Evolutionary conservation across 2,888 invertebrate species (phyloP), one percentile per base, ranked within the genome.

Genomic region (Pollenia labialis): DNA sequence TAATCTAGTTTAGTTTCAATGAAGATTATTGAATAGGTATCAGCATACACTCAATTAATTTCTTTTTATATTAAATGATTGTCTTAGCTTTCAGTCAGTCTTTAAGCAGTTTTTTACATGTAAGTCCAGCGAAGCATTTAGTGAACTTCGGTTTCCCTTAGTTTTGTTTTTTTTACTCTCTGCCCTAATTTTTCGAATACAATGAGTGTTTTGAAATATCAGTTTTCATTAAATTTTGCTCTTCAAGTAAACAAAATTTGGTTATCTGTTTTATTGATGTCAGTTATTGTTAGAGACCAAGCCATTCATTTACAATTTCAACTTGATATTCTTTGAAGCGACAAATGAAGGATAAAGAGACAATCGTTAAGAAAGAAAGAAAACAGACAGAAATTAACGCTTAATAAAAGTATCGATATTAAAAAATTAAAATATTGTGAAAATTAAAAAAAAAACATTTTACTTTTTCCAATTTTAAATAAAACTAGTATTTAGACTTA

Each of bases 301-400:
- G n/a, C 16, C n/a, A 16, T 23, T 32, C 6, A 32, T 32, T 32
- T 6, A 32, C 32, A 32, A 32, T 32, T 48, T 7, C 0, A 60
- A 58, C 16, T 11, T 44, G 0, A 12, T 42, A 40, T 40, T 14
- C 16, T 58, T 4, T 16, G 48, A 50, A 74, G 48, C 60, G 60
- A 4, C 40, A 60, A 58, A 32, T 46, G 46, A 23, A 72, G 11
- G 46, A 18, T 56, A 72, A 12, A 72, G 46, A 58, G 60, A 60
- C 46, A 32, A 48, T 48, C 16, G 7, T 11, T 1, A 42, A 4
- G n/a, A 40, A 32, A 9, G 32, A 58, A 48, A n/a, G 6, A 54
- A 32, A 16, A 54, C 1, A 32, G 32, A 32, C 3, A 32, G 32
- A 60, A 40, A 40, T 60, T 7, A 14, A 58, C 58, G 60, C 9